Evolutionary conservation across 1,140 invertebrate species (phyloP).

Genomic region (Cataglyphis hispanica): DNA sequence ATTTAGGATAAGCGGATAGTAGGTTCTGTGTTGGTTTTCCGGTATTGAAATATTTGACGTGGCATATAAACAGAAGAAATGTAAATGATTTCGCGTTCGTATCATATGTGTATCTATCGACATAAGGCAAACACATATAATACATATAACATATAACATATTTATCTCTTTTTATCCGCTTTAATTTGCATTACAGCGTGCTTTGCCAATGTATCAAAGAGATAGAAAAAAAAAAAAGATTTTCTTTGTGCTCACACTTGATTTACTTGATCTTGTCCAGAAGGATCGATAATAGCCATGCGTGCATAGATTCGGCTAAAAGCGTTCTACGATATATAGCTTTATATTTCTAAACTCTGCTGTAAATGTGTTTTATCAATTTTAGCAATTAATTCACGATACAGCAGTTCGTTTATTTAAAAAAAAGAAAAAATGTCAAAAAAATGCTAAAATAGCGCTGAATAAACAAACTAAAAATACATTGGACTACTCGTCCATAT

Average conservation of each 20-base stretch:
- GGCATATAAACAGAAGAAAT: neutral
- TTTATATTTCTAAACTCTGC: neutral
- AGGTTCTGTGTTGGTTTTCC: neutral
- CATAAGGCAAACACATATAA: neutral
- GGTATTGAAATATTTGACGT: conserved; percentile 2
- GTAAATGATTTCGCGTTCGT: neutral
- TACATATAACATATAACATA: too few relatives aligned
- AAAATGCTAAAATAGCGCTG: too few relatives aligned
- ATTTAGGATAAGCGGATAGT: conserved; percentile 2
- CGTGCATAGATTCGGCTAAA: neutral
- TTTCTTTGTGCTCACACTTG: neutral
- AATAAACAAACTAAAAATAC: neutral
- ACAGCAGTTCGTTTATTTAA: neutral
- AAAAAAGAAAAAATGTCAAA: neutral
- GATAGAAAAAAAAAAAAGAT: neutral
- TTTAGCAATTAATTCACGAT: neutral
- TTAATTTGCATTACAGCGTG: neutral
- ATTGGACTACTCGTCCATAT: neutral
- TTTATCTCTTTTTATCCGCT: neutral
- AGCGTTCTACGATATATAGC: neutral
- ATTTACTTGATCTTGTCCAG: conserved; percentile 13
- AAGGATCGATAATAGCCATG: neutral
- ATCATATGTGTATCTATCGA: neutral
- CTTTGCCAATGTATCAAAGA: neutral
- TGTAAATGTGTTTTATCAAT: neutral